phyloP scores from a whole-genome alignment of 2,888 invertebrate species.

The Cryptus viduatorius region DNA sequence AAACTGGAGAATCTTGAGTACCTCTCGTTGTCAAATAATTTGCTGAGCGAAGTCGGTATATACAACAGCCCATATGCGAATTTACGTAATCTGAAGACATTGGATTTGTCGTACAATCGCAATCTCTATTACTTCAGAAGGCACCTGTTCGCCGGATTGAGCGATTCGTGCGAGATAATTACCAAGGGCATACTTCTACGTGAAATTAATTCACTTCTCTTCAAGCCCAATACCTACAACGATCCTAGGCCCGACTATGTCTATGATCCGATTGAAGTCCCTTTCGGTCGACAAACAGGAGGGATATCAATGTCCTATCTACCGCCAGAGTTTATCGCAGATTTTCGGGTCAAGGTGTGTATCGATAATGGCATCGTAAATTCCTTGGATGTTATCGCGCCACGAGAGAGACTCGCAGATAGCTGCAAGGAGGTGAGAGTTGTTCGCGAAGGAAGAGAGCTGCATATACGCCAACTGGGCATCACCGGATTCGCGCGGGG shows the following conservation, averaged over 20 bases:
- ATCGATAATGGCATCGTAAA: constrained; percentile 65
- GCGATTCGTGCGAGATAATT: background rate
- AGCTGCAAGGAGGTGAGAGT: constrained; percentile 68
- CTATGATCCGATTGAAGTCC: background rate
- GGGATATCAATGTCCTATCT: background rate
- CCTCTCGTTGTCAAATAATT: constrained; percentile 73
- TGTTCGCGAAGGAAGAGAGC: constrained; percentile 15
- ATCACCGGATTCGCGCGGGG: constrained; percentile 74
- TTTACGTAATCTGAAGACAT: background rate
- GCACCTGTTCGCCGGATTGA: background rate
- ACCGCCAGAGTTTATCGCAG: background rate
- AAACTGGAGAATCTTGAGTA: constrained; percentile 73
- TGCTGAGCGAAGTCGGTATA: background rate
- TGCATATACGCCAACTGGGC: constrained; percentile 57
- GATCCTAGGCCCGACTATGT: background rate
- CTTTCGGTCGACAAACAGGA: background rate
- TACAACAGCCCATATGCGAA: background rate
- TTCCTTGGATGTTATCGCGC: constrained; percentile 59
- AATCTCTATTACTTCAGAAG: background rate
- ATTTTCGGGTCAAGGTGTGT: constrained; percentile 71
- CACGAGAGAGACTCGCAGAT: constrained; percentile 49
- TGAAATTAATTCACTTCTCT: background rate
- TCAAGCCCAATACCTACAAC: background rate
- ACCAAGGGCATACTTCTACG: background rate
- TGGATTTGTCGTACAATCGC: background rate